Evolutionary conservation across 2,888 invertebrate genomes (phyloP).

Genomic region (Clusia tigrina): DNA sequence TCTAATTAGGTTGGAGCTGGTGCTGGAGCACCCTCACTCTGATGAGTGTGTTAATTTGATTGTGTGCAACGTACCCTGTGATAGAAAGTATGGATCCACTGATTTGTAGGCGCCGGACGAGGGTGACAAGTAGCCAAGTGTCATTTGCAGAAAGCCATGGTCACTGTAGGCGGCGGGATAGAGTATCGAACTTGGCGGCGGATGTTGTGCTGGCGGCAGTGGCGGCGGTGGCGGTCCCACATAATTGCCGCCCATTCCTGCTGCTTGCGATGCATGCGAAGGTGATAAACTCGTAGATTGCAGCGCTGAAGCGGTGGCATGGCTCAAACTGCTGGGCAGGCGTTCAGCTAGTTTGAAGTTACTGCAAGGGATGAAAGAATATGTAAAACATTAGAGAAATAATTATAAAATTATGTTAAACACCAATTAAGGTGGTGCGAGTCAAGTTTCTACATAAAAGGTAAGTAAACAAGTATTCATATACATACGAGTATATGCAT

Average conservation of each 20-base stretch:
- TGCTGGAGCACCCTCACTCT: background rate
- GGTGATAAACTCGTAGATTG: constrained; percentile 28
- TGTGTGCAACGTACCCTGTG: constrained; percentile 69
- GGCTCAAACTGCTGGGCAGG: constrained; percentile 20
- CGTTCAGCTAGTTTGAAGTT: constrained; percentile 44
- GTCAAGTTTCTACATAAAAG: no score
- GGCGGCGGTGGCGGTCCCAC: constrained; percentile 35
- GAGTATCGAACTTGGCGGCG: constrained; percentile 53
- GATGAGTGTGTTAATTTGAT: constrained; percentile 19
- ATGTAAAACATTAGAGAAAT: background rate
- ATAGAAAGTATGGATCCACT: constrained; percentile 76
- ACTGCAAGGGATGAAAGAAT: constrained; percentile 2
- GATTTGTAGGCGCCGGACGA: constrained; percentile 72
- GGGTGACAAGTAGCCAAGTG: constrained; percentile 73
- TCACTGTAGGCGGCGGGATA: constrained; percentile 63
- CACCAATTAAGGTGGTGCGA: no score
- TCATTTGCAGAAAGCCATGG: constrained; percentile 74
- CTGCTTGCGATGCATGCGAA: constrained; percentile 21
- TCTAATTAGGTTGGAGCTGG: constrained; percentile 37
- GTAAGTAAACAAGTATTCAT: no score
- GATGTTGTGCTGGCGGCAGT: constrained; percentile 38
- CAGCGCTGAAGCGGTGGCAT: background rate
- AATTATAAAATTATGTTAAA: background rate
- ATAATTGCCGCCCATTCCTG: no score
- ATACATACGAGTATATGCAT: no score